Evolutionary conservation across 2,113 vertebrate genomes (phyloP), one percentile per base, ranked within the genome.

Genomic region (Gymnorhina tibicen): DNA sequence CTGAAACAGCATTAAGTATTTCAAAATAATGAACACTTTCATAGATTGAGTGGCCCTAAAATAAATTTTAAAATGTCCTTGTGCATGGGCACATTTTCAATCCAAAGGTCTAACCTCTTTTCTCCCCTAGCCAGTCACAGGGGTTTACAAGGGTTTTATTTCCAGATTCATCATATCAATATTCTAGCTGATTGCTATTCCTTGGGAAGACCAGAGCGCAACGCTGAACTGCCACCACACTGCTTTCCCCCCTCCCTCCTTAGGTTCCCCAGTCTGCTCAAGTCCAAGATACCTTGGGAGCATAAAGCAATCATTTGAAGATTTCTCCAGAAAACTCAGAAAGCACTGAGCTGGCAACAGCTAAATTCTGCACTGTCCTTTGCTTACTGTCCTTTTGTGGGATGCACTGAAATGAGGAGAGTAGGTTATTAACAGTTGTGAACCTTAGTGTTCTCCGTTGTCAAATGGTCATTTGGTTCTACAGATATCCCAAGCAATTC

Each of bases 11-110:
- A 95, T 86, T 91, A 93, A 89, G 72, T 74, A 50, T 63, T 94
- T 95, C 79, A 87, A 95, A 95, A 94, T 91, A 96, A 94, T 46
- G 62, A 93, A 90, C 15, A 72, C 39, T 93, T 91, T 47, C 85
- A 72, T 74, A 13, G 83, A 92, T 68, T 53, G 30, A 60, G 35
- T 41, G 6, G 59, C 46, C 79, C 47, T 68, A 84, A 94, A 88
- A 55, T 42, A 91, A 92, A 91, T 83, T 85, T 35, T 37, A 70
- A 47, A 79, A 56, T 84, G 5, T 84, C 72, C 67, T 19, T 84
- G 24, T 68, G 30, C 7, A 32, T 11, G 13, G 66, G 14, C 3
- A 19, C 16, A 77, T 86, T 92, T 90, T 92, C 19, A 49, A 1
- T 41, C 26, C 22, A 24, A 47, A 63, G 21, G 14, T 63, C 46